A percentile compares a stretch with the other conserved stretches of the same genome.
phyloP scores from a whole-genome alignment of 2,113 vertebrate genomes.

The Pedetes capensis region DNA sequence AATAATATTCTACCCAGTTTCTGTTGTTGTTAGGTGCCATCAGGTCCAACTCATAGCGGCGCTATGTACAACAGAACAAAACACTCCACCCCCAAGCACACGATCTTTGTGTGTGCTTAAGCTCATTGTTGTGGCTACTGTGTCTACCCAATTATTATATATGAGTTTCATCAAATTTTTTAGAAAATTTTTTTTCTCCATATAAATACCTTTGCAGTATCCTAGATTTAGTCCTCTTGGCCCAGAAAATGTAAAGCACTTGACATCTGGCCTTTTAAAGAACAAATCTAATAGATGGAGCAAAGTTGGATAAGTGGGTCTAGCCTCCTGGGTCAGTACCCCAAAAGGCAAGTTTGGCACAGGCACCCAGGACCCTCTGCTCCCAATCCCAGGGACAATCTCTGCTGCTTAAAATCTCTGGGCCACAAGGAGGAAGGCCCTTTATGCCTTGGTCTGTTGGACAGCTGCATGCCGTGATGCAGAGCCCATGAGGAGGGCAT shows the following conservation, averaged over 20 bases:
- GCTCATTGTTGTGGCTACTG: no score
- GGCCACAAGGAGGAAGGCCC: background rate
- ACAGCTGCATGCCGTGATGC: rapidly evolving
- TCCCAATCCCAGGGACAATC: no score
- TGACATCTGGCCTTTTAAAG: background rate
- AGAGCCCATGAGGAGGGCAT: no score
- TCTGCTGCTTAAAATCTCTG: background rate
- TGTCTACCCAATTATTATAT: background rate
- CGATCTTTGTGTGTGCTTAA: no score
- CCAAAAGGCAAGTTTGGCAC: background rate
- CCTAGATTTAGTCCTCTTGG: background rate
- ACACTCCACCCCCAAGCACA: no score
- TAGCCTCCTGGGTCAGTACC: background rate
- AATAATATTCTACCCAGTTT: background rate
- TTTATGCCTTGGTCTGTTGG: background rate
- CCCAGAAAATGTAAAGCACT: background rate
- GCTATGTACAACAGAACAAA: no score
- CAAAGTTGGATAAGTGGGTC: background rate
- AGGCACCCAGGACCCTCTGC: no score
- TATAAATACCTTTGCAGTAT: background rate
- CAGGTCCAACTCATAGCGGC: no score
- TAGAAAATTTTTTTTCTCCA: background rate
- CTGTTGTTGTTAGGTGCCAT: no score
- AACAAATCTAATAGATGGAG: background rate
- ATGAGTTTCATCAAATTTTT: background rate